Evolutionary conservation across 2,888 invertebrate species (phyloP).

Genomic region (Clepsis dumicolana): DNA sequence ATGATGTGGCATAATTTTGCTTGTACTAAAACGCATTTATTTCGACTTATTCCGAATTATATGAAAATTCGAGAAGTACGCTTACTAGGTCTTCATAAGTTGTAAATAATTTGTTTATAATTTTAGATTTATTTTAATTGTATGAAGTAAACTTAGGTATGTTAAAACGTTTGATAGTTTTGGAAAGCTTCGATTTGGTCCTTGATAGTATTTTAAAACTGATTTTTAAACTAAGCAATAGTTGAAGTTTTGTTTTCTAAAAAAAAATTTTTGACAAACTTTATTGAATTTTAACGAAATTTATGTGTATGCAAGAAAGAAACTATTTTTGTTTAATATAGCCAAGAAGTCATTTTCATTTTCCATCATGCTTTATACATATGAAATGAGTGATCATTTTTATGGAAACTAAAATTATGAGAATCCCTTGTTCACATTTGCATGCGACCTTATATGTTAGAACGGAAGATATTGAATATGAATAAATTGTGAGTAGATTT

Average conservation of each 20-base stretch:
- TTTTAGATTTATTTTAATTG: constrained; percentile 37
- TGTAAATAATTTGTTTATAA: constrained; percentile 41
- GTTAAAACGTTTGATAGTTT: constrained; percentile 29
- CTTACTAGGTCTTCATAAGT: constrained; percentile 41
- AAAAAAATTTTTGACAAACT: too few relatives aligned
- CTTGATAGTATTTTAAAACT: constrained; percentile 7
- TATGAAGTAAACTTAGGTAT: constrained; percentile 34
- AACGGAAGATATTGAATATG: constrained; percentile 32
- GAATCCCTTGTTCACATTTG: constrained; percentile 28
- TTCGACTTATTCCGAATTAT: constrained; percentile 19
- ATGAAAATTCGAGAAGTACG: constrained; percentile 42
- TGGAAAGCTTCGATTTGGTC: constrained; percentile 14
- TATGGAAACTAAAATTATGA: constrained; percentile 19
- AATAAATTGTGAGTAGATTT: constrained; percentile 39
- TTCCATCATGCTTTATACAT: too few relatives aligned
- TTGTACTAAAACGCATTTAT: constrained; percentile 9
- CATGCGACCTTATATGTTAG: constrained; percentile 32
- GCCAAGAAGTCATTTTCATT: too few relatives aligned
- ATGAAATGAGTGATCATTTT: constrained; percentile 11
- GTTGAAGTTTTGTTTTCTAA: constrained; percentile 19
- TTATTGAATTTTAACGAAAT: too few relatives aligned
- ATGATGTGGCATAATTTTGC: constrained; percentile 1
- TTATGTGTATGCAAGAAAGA: too few relatives aligned
- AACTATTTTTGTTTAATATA: too few relatives aligned
- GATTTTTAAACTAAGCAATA: constrained; percentile 18